These are phyloP conservation scores for Drosophila putrida DNA, from an alignment of 2,888 invertebrate genomes.

Conservation along the genomic window DNA sequence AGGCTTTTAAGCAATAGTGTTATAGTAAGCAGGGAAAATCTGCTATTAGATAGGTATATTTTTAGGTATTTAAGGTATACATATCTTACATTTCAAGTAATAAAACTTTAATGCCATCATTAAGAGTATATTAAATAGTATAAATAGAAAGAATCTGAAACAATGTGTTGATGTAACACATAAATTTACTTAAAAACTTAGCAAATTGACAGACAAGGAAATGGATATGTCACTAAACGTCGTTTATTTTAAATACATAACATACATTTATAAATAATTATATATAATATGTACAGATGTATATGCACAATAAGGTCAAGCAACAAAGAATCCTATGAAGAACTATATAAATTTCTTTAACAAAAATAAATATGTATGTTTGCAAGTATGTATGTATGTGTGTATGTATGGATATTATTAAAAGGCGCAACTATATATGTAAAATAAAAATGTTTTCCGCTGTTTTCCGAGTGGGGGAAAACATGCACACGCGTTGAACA, in stretches of 20 bases:
- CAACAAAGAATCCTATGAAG: conserved; percentile 8
- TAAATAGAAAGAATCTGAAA: not conserved
- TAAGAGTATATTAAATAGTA: not conserved
- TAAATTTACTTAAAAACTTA: not conserved
- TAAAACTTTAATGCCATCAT: conserved; percentile 3
- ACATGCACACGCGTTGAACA: conserved; percentile 40
- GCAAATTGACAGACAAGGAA: conserved; percentile 16
- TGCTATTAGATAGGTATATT: too few relatives aligned
- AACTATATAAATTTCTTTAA: conserved; percentile 12
- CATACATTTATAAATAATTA: conserved; percentile 7
- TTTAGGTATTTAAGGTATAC: too few relatives aligned
- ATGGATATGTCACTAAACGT: conserved; percentile 3
- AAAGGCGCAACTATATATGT: conserved; percentile 12
- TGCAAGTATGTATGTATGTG: not conserved
- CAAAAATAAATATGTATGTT: conserved; percentile 3
- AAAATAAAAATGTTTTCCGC: conserved; percentile 19
- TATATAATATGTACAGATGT: conserved; percentile 1
- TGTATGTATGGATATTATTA: not conserved
- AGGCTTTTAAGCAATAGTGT: too few relatives aligned
- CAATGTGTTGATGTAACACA: conserved; percentile 15
- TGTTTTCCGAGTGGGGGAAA: conserved; percentile 16
- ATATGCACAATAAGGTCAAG: conserved; percentile 21
- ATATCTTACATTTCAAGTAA: not conserved
- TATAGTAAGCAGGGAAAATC: too few relatives aligned
- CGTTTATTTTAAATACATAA: conserved; percentile 12